Conservation (phyloP, 2,113 vertebrate species). For the Ciconia stormi region DNA sequence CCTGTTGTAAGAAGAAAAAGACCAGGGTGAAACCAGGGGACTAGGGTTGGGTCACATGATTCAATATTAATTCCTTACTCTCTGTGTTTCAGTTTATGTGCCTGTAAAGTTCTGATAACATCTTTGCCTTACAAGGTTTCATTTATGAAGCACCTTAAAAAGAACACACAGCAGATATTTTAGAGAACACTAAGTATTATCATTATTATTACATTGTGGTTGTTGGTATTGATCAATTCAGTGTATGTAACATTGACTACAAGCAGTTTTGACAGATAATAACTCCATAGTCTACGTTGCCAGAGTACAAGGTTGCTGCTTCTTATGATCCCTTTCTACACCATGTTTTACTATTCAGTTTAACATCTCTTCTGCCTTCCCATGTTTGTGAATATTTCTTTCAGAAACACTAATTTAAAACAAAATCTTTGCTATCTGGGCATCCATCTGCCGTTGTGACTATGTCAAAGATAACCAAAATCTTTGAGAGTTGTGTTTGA, state of each 20-base stretch:
- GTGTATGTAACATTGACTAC: rapidly evolving
- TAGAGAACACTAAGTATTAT: rapidly evolving
- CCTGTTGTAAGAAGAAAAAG: neutral
- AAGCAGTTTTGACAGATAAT: neutral
- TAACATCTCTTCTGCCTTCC: neutral
- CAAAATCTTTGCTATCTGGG: neutral
- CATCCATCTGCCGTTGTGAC: neutral
- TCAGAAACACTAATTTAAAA: neutral
- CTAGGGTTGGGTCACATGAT: neutral
- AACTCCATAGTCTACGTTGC: neutral
- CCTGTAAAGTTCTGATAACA: rapidly evolving
- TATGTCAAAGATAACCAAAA: neutral
- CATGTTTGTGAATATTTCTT: neutral
- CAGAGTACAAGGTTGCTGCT: neutral
- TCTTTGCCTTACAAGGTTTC: neutral
- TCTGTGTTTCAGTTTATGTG: neutral
- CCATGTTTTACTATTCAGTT: neutral
- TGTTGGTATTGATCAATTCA: neutral
- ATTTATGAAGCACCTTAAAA: neutral
- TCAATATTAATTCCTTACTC: neutral
- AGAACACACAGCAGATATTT: neutral
- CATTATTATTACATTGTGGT: neutral
- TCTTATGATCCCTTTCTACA: neutral
- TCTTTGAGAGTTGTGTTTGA: neutral
- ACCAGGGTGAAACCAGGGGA: neutral